Conservation (phyloP, 2,797 vertebrate species). For the Buceros bicornis region DNA sequence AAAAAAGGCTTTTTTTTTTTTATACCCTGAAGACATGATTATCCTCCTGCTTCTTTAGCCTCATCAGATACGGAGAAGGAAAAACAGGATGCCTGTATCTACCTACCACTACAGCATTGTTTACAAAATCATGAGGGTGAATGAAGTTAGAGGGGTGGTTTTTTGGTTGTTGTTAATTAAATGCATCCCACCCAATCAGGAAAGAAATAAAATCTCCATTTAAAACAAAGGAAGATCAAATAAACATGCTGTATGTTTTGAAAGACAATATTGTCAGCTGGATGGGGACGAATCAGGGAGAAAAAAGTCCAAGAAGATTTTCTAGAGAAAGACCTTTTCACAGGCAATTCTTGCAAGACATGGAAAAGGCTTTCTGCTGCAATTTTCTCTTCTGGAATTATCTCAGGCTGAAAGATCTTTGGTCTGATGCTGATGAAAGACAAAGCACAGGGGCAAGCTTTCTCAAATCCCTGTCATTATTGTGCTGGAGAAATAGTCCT, state of each 20-base stretch:
- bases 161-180: neutral
- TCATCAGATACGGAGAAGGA: neutral
- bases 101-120: neutral
- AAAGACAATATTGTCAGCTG: neutral
- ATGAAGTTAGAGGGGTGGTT: neutral
- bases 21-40: neutral
- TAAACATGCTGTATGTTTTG: neutral
- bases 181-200: slow-evolving; percentile 1
- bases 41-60: neutral
- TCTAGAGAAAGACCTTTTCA: neutral
- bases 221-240: slow-evolving; percentile 35
- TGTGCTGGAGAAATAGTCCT: slow-evolving; percentile 17
- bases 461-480: slow-evolving; percentile 31
- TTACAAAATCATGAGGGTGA: neutral
- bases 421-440: slow-evolving; percentile 38
- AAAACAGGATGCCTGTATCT: neutral
- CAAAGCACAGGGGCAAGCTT: slow-evolving; percentile 6
- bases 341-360: neutral
- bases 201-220: neutral
- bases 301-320: neutral
- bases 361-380: slow-evolving; percentile 25
- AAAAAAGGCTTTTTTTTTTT: neutral
- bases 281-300: neutral
- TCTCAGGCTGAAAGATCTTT: slow-evolving; percentile 10
- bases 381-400: slow-evolving; percentile 56